These are phyloP conservation scores for Myzus persicae DNA, from an alignment of 1,140 invertebrate genomes.

Conservation along the genomic window DNA sequence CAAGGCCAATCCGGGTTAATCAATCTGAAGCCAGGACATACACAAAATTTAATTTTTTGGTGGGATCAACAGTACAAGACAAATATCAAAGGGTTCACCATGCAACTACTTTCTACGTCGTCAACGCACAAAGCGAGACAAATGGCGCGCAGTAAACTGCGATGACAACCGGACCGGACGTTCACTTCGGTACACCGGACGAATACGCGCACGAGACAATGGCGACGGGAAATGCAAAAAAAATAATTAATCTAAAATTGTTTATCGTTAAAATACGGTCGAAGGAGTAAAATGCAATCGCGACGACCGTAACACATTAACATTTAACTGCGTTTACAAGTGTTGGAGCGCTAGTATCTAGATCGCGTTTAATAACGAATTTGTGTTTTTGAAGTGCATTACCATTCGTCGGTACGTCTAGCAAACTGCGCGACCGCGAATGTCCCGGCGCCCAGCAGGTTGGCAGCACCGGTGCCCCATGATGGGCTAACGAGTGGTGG, in stretches of 20 bases:
- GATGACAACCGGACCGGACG: not conserved
- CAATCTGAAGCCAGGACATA: too few species aligned
- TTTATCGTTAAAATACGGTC: not conserved
- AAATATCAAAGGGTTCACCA: not conserved
- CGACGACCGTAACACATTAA: conserved; percentile 24
- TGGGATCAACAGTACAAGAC: not conserved
- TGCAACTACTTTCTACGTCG: not conserved
- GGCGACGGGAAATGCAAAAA: not conserved
- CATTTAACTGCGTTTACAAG: not conserved
- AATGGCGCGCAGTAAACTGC: conserved; percentile 13
- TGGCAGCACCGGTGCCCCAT: not conserved
- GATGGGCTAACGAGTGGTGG: not conserved
- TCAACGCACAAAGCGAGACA: not conserved
- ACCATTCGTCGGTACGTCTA: not conserved
- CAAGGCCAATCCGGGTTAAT: not conserved
- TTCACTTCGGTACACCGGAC: not conserved
- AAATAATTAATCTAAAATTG: not conserved
- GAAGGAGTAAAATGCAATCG: not conserved
- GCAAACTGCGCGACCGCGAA: conserved; percentile 7
- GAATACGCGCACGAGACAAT: not conserved
- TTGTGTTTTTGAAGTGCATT: conserved; percentile 53
- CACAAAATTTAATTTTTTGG: not conserved
- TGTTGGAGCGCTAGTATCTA: conserved; percentile 38
- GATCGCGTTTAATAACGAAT: conserved; percentile 56
- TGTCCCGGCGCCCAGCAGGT: not conserved